Conservation (phyloP, 2,797 vertebrate genomes). For the Varecia variegata region DNA sequence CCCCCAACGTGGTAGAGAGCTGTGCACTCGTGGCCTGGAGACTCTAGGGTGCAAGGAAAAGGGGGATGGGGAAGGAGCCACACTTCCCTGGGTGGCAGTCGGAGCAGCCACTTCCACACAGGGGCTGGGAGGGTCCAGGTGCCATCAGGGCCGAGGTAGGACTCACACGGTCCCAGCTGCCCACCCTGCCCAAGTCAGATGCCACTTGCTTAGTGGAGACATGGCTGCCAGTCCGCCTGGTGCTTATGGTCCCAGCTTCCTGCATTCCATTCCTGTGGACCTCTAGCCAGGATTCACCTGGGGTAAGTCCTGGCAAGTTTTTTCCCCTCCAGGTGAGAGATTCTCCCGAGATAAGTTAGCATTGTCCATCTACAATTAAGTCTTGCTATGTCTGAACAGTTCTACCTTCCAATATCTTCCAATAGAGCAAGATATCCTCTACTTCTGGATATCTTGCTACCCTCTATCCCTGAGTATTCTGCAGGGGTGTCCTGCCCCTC, state of each 20-base stretch:
- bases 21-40: background rate
- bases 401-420: background rate
- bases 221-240: rapidly evolving
- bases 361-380: background rate
- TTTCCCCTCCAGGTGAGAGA: background rate
- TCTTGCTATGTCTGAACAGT: background rate
- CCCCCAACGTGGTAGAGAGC: background rate
- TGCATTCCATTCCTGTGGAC: background rate
- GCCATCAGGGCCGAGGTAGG: background rate
- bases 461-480: background rate
- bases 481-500: background rate
- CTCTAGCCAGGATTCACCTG: background rate
- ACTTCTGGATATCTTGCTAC: background rate
- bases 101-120: background rate
- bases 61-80: background rate
- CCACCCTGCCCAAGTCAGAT: background rate
- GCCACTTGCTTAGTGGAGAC: background rate
- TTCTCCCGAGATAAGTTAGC: background rate
- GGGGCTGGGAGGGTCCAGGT: background rate
- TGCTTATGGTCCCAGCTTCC: background rate
- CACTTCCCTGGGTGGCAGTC: background rate
- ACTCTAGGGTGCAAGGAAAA: background rate
- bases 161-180: background rate
- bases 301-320: background rate
- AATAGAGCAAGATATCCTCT: too few relatives aligned